phyloP scores from a whole-genome alignment of 1,140 invertebrate species.

The Dendrolimus punctatus region DNA sequence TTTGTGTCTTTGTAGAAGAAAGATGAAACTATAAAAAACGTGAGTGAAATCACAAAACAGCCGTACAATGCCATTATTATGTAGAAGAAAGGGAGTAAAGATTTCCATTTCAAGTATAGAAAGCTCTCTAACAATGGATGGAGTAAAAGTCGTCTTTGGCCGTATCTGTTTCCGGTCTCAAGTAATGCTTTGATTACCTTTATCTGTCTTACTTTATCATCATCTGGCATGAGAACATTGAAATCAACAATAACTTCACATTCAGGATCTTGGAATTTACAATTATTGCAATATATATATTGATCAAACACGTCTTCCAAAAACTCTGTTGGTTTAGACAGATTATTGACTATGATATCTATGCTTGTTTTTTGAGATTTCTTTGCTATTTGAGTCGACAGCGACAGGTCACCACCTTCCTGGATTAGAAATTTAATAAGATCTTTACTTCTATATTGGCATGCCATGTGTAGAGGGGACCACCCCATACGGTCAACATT shows the following conservation, averaged over 20 bases:
- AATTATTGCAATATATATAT: slow-evolving; percentile 57
- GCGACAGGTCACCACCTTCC: slow-evolving; percentile 75
- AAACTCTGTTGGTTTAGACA: slow-evolving; percentile 69
- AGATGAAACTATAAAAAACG: slow-evolving; percentile 48
- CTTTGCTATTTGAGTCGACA: slow-evolving; percentile 71
- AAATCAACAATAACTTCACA: slow-evolving; percentile 68
- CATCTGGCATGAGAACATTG: slow-evolving; percentile 55
- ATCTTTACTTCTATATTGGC: slow-evolving; percentile 72
- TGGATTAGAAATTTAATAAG: slow-evolving; percentile 73
- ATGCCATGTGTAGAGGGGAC: slow-evolving; percentile 76
- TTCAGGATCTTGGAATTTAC: slow-evolving; percentile 55
- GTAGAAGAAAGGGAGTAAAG: slow-evolving; percentile 66
- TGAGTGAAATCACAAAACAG: slow-evolving; percentile 59
- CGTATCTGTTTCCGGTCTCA: slow-evolving; percentile 61
- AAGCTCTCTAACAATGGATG: slow-evolving; percentile 73
- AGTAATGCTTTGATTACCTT: slow-evolving; percentile 66
- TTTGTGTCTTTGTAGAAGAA: slow-evolving; percentile 55
- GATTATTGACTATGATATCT: slow-evolving; percentile 65
- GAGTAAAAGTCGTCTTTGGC: slow-evolving; percentile 64
- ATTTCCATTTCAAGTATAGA: slow-evolving; percentile 73
- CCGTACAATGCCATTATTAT: slow-evolving; percentile 65
- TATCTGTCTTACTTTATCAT: slow-evolving; percentile 60
- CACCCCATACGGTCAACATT: slow-evolving; percentile 70
- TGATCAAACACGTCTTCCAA: slow-evolving; percentile 68
- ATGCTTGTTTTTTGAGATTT: slow-evolving; percentile 54